Conservation (phyloP, 2,888 invertebrate genomes). For the Meteorus colon region DNA sequence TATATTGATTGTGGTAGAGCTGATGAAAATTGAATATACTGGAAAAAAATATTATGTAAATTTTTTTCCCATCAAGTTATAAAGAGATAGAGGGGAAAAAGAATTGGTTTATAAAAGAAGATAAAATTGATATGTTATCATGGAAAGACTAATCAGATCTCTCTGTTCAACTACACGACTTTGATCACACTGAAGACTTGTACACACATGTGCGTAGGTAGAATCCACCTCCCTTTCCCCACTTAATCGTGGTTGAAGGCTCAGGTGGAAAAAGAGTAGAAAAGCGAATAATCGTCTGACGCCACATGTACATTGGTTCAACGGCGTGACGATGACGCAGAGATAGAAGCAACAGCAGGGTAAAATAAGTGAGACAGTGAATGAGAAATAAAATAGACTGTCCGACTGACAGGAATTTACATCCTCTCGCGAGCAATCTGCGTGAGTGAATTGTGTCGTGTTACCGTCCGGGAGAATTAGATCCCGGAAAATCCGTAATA, state of each 20-base stretch:
- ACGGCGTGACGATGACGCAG: conserved; percentile 27
- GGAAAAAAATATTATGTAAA: too few relatives aligned
- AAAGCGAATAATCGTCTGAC: conserved; percentile 67
- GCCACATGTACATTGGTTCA: conserved; percentile 54
- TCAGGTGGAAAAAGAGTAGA: conserved; percentile 63
- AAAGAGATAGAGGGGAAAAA: too few relatives aligned
- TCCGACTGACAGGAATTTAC: conserved; percentile 71
- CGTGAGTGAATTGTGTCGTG: conserved; percentile 73
- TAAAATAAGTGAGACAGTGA: conserved; percentile 47
- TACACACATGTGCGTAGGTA: not conserved
- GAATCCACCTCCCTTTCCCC: conserved; percentile 17
- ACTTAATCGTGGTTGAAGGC: conserved; percentile 55
- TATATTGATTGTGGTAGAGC: too few relatives aligned
- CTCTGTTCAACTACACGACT: conserved; percentile 11
- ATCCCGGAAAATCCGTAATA: conserved; percentile 72
- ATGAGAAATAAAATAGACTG: conserved; percentile 67
- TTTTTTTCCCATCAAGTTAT: too few relatives aligned
- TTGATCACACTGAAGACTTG: conserved; percentile 32
- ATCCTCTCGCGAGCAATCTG: conserved; percentile 71
- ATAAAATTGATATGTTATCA: too few relatives aligned
- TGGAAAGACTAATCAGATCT: too few relatives aligned
- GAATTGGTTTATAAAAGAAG: too few relatives aligned
- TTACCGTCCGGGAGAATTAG: conserved; percentile 72
- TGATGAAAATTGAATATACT: too few relatives aligned
- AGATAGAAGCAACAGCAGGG: conserved; percentile 23